Conservation (phyloP, 2,888 invertebrate species). For the Himalopsyche kuldschensis region DNA sequence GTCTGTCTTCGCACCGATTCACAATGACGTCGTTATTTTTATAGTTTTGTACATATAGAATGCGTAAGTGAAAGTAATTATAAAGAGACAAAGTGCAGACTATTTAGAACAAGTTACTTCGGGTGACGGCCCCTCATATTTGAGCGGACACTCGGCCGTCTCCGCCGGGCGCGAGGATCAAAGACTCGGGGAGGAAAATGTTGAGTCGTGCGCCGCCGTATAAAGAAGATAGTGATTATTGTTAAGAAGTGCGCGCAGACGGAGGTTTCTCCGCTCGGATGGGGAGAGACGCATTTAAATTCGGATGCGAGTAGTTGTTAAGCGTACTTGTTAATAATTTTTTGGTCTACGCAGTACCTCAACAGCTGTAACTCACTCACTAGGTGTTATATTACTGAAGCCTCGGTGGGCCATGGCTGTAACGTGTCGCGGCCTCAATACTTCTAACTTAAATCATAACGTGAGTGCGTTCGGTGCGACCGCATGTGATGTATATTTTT, state of each 20-base stretch:
- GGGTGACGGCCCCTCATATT: neutral
- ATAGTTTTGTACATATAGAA: neutral
- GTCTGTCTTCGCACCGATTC: neutral
- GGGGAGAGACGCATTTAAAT: conserved; percentile 26
- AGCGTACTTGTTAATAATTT: conserved; percentile 40
- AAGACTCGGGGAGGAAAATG: neutral
- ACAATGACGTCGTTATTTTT: neutral
- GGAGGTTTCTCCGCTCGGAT: neutral
- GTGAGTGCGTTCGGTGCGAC: neutral
- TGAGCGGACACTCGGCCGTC: neutral
- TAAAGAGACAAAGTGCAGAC: neutral
- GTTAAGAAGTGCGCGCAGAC: neutral
- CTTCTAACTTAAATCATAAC: neutral
- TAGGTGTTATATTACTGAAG: conserved; percentile 12
- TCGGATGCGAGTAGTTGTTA: conserved; percentile 35
- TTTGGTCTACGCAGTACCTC: conserved; percentile 56
- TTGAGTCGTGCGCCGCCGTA: neutral
- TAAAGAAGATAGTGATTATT: neutral
- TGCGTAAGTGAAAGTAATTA: neutral
- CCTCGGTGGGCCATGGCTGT: neutral
- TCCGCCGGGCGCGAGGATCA: neutral
- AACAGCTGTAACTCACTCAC: conserved; percentile 54
- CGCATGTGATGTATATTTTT: neutral
- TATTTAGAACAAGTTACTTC: neutral
- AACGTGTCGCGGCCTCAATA: neutral